These are phyloP conservation scores for Rhabdomys dilectus DNA, from an alignment of 2,113 vertebrate species.

Conservation along the genomic window DNA sequence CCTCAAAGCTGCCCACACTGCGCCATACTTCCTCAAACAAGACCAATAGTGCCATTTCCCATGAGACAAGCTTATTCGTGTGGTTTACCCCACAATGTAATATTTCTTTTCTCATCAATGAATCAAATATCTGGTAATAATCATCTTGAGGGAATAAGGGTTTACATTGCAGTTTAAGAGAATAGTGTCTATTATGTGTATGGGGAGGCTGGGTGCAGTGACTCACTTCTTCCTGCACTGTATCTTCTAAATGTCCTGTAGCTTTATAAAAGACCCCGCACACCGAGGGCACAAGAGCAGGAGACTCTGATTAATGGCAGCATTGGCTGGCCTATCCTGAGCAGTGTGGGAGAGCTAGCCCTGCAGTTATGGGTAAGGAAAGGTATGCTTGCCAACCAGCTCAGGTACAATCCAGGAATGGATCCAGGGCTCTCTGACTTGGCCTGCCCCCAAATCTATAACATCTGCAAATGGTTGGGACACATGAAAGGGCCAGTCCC, in stretches of 20 bases:
- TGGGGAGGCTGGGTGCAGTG: no score
- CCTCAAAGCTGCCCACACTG: no score
- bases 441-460: background rate
- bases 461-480: background rate
- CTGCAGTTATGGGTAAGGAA: background rate
- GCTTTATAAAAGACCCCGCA: background rate
- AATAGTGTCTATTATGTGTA: no score
- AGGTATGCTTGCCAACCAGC: background rate
- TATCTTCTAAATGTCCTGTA: background rate
- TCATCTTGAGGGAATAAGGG: no score
- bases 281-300: rapidly evolving
- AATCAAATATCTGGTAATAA: background rate
- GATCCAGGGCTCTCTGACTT: background rate
- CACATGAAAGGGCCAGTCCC: background rate
- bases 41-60: no score
- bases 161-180: background rate
- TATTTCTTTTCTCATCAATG: background rate
- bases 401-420: background rate
- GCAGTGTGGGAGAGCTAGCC: background rate
- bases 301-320: background rate
- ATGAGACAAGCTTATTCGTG: no score
- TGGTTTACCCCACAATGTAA: no score
- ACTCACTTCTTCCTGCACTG: background rate
- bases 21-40: no score
- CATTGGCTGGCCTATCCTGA: background rate